phyloP scores from a whole-genome alignment of 2,113 vertebrate genomes.

The Oryzias woworae region DNA sequence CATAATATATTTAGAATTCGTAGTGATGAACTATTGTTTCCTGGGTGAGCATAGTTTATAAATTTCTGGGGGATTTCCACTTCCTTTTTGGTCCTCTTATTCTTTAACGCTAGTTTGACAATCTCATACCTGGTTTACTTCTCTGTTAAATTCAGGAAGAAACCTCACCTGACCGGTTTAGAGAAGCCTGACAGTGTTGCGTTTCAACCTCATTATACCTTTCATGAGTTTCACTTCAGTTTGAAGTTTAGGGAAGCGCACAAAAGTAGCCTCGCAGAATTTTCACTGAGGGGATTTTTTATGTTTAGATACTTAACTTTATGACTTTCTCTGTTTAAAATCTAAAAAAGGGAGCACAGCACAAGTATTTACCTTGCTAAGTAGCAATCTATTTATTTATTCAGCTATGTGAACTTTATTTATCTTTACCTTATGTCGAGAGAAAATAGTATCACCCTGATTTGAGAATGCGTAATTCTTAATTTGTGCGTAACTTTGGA shows the following conservation, averaged over 20 bases:
- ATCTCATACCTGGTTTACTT: background rate
- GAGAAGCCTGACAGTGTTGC: constrained; percentile 1
- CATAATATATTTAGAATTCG: no score
- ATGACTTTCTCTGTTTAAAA: background rate
- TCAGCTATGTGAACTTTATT: no score
- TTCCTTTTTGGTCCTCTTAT: constrained; percentile 19
- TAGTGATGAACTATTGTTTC: no score
- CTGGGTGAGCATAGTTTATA: no score
- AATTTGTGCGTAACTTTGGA: no score
- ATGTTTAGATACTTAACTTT: background rate
- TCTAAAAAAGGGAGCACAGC: no score
- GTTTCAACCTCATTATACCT: constrained; percentile 28
- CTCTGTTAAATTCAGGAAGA: constrained; percentile 25
- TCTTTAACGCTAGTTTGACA: background rate
- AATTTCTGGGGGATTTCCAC: background rate
- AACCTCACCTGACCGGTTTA: constrained; percentile 69
- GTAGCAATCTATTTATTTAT: no score
- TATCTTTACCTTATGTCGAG: no score
- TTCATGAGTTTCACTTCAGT: constrained; percentile 56
- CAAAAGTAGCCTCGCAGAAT: background rate
- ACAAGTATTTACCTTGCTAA: no score
- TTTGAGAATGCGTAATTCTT: no score
- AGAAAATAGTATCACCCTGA: no score
- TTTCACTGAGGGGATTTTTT: constrained; percentile 1
- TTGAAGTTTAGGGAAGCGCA: constrained; percentile 34